A percentile compares a stretch with the other conserved stretches of the same genome.
Conservation (phyloP, 2,888 invertebrate genomes). For the Diaperis boleti region DNA sequence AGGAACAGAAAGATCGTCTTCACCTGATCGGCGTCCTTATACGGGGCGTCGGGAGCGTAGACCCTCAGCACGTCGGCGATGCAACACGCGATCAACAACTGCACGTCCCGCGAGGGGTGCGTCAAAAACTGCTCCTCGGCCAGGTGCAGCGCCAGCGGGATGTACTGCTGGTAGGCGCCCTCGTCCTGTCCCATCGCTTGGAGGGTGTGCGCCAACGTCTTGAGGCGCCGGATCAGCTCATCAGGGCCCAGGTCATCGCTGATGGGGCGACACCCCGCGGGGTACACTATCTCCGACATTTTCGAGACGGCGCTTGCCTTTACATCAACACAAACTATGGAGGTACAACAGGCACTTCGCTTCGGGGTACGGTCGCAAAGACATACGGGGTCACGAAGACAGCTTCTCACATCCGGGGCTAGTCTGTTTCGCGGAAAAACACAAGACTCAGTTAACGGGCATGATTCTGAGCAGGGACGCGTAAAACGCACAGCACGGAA, state of each 20-base stretch:
- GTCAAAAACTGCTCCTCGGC: conserved; percentile 94
- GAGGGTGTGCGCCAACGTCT: conserved; percentile 92
- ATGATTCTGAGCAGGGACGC: conserved; percentile 51
- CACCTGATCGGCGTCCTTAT: conserved; percentile 95
- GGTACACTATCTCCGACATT: conserved; percentile 93
- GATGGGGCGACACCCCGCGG: conserved; percentile 94
- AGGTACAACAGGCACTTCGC: conserved; percentile 25
- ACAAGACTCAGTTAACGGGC: conserved; percentile 31
- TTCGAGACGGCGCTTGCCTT: conserved; percentile 49
- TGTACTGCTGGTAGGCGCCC: conserved; percentile 91
- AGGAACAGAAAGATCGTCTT: conserved; percentile 94
- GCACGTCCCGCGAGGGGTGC: conserved; percentile 92
- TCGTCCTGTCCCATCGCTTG: conserved; percentile 98
- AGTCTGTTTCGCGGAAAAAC: conserved; percentile 7
- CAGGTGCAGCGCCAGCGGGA: conserved; percentile 91
- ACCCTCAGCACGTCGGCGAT: conserved; percentile 97
- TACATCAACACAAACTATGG: conserved; percentile 46
- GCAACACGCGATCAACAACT: conserved; percentile 95
- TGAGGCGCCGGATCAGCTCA: conserved; percentile 93
- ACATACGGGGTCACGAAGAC: conserved; percentile 15
- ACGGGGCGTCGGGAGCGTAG: conserved; percentile 98
- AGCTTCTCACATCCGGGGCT: conserved; percentile 38
- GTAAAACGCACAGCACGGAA: conserved; percentile 51
- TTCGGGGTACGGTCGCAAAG: conserved; percentile 20
- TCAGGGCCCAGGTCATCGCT: conserved; percentile 95